Conservation (phyloP, 2,888 invertebrate species). For the Folsomia manolachei region DNA sequence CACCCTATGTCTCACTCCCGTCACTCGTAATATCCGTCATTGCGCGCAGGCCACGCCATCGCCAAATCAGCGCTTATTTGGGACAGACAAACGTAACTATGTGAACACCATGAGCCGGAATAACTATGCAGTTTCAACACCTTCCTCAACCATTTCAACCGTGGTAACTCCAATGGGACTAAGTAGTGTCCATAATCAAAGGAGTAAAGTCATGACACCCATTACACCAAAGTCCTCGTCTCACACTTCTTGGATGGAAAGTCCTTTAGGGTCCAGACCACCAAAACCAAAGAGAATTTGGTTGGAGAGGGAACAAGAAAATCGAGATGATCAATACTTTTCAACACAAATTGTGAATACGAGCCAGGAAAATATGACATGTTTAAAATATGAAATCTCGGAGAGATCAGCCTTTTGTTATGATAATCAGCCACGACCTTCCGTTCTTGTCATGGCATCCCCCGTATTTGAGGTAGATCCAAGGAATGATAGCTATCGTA, state of each 20-base stretch:
- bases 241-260: conserved; percentile 11
- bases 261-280: conserved; percentile 31
- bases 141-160: not conserved
- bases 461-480: conserved; percentile 9
- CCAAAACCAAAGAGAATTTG: conserved; percentile 49
- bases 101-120: not conserved
- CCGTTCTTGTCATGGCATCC: conserved; percentile 50
- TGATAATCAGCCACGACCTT: conserved; percentile 39
- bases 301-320: conserved; percentile 36
- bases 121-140: not conserved
- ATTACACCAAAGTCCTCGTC: conserved; percentile 32
- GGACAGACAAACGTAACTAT: conserved; percentile 11
- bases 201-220: conserved; percentile 14
- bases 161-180: conserved; percentile 39
- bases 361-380: not conserved
- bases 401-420: not conserved
- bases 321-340: conserved; percentile 1
- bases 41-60: not conserved
- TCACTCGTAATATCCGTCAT: not conserved
- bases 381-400: not conserved
- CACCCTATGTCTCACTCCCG: not conserved
- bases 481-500: not conserved
- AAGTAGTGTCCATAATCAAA: conserved; percentile 36
- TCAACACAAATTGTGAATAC: not conserved
- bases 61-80: conserved; percentile 5